Conservation (phyloP, 2,888 invertebrate species). For the Miltochrista miniata region DNA sequence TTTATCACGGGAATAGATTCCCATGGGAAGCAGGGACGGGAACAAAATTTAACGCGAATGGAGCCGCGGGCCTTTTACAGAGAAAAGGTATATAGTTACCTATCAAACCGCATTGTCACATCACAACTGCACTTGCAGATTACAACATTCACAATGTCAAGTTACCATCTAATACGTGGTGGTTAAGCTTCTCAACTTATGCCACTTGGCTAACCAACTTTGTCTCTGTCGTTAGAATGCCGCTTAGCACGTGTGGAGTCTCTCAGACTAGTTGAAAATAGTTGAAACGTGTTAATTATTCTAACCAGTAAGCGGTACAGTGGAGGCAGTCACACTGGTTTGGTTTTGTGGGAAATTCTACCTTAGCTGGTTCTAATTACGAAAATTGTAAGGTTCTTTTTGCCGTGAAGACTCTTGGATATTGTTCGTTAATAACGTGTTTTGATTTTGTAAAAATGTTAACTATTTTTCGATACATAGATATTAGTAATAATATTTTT, state of each 20-base stretch:
- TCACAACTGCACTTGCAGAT: no score
- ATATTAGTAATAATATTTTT: no score
- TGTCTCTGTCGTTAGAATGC: conserved; percentile 5
- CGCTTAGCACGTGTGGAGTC: conserved; percentile 3
- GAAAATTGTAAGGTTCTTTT: neutral
- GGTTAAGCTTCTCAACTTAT: conserved; percentile 1
- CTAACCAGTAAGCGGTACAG: neutral
- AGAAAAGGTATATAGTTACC: no score
- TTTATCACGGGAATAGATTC: no score
- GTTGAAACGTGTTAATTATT: conserved; percentile 13
- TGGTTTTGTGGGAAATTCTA: neutral
- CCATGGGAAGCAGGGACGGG: no score
- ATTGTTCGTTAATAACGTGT: no score
- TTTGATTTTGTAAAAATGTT: no score
- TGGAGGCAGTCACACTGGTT: neutral
- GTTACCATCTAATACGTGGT: conserved; percentile 11
- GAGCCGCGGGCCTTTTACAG: no score
- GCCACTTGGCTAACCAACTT: conserved; percentile 12
- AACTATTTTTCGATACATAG: no score
- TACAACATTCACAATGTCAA: conserved; percentile 1
- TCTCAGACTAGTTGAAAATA: conserved; percentile 12
- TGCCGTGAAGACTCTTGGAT: no score
- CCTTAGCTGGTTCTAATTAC: neutral
- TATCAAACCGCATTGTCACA: no score
- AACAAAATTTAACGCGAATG: no score